Percentiles rank a stretch among this genome's conserved stretches.
Evolutionary conservation across 2,113 vertebrate species (phyloP).

Genomic region (Megalops atlanticus): DNA sequence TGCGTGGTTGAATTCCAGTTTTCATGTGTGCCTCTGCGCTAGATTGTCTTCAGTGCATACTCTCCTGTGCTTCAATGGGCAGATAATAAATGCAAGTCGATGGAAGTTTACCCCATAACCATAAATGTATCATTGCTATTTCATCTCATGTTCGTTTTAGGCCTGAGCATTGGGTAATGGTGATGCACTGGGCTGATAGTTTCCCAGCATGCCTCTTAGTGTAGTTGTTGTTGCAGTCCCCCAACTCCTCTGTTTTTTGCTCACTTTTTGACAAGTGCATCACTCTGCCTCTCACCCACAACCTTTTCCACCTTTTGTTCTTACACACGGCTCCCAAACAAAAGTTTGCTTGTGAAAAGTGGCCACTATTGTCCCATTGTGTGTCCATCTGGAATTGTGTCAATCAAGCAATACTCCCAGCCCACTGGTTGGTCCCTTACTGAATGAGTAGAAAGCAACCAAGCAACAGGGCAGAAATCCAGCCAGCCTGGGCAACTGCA

Average conservation of each 20-base stretch:
- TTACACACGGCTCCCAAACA: neutral
- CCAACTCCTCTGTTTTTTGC: neutral
- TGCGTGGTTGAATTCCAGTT: neutral
- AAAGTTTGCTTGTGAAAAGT: too few species aligned
- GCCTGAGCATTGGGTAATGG: neutral
- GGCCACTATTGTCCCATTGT: neutral
- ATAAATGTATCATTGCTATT: neutral
- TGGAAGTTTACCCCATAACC: neutral
- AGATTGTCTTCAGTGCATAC: neutral
- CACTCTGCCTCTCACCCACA: neutral
- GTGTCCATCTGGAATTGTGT: neutral
- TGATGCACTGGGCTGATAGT: neutral
- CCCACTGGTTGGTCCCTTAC: too few species aligned
- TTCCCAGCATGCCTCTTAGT: neutral
- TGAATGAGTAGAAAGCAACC: too few species aligned
- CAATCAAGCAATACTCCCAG: neutral
- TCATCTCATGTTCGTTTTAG: neutral
- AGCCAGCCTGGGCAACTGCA: too few species aligned
- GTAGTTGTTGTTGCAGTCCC: neutral
- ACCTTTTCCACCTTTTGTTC: neutral
- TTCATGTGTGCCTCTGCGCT: neutral
- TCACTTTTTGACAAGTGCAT: neutral
- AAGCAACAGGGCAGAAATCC: too few species aligned
- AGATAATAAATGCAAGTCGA: neutral
- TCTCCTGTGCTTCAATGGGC: neutral